Base-by-base conservation (phyloP, 2,113 vertebrate species). In the Neotoma lepida region DNA sequence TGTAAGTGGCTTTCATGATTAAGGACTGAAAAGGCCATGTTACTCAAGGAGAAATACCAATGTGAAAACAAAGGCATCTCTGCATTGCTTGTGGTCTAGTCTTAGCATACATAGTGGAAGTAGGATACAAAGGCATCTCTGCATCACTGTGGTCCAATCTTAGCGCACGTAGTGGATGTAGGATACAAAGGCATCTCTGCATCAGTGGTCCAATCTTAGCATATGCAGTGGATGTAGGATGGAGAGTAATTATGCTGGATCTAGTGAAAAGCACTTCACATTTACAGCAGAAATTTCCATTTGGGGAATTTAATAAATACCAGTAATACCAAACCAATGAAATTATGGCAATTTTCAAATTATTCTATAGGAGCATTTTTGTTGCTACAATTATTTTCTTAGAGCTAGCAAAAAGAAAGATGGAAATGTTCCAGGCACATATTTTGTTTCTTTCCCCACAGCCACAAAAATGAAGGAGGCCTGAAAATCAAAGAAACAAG, bases 401-500 rank as follows among this genome's bases (percentile, higher is more conserved):
- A 85, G 54, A 51, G 20, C 35, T 39, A 82, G 71, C 26, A 86
- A 64, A 91, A 95, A 86, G 10, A 94, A 89, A 90, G 20, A 4
- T 91, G 35, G 41, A 95, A 95, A 73, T 94, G 61, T 91, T 78
- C 61, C 70, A 91, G n/a, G 61, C 70, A 20, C 80, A 87, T 58
- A 73, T 91, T 96, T 95, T 95, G 46, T 82, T 93, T 24, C 70
- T 96, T 89, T 76, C 15, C 8, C 28, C 35, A 56, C 28, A 68
- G 87, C 6, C 90, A 46, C 46, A 88, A 94, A 94, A 51, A 10
- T 71, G 20, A 76, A 91, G 28, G 24, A 76, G 49, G 13, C 26
- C 68, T 26, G 10, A 78, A 96, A 96, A 86, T 73, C 61, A 96
- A 89, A 95, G n/a, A 91, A 92, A 86, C 0, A 93, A 88, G 28